Evolutionary conservation across 2,888 invertebrate species (phyloP).

Genomic region (Lampropteryx suffumata): DNA sequence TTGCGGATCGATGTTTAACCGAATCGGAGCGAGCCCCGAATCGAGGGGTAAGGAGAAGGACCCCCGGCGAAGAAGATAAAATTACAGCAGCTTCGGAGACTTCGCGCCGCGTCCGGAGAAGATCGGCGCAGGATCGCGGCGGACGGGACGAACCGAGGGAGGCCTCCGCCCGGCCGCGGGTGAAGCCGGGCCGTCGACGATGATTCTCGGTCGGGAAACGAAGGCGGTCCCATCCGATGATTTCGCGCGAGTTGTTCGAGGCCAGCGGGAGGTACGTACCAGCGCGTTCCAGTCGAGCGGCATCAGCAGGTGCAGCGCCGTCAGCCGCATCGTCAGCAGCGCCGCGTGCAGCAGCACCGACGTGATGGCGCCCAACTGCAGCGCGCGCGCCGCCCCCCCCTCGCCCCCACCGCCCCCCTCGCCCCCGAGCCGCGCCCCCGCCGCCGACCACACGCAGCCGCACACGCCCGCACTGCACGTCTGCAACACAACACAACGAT

Average conservation of each 20-base stretch:
- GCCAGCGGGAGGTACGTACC: conserved; percentile 41
- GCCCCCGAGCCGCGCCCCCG: conserved; percentile 53
- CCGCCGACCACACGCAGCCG: conserved; percentile 56
- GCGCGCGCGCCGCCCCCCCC: conserved; percentile 65
- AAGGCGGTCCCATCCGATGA: no score
- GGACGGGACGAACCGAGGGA: no score
- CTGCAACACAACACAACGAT: conserved; percentile 32
- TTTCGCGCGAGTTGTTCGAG: background rate
- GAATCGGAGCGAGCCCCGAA: no score
- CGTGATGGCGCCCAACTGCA: conserved; percentile 66
- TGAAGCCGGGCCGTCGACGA: no score
- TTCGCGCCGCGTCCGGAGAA: background rate
- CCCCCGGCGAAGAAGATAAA: no score
- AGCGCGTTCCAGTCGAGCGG: conserved; percentile 68
- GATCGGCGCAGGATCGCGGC: no score
- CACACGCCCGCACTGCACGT: conserved; percentile 46
- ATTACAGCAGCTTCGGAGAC: no score
- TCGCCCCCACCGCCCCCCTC: conserved; percentile 51
- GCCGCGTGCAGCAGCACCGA: conserved; percentile 66
- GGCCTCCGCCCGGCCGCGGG: no score
- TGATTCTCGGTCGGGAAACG: no score
- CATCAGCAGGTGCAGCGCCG: conserved; percentile 65
- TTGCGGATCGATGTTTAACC: no score
- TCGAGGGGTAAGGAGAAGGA: no score
- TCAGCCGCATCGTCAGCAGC: conserved; percentile 62